Conservation (phyloP, 2,888 invertebrate species). For the Amphipyra berbera region DNA sequence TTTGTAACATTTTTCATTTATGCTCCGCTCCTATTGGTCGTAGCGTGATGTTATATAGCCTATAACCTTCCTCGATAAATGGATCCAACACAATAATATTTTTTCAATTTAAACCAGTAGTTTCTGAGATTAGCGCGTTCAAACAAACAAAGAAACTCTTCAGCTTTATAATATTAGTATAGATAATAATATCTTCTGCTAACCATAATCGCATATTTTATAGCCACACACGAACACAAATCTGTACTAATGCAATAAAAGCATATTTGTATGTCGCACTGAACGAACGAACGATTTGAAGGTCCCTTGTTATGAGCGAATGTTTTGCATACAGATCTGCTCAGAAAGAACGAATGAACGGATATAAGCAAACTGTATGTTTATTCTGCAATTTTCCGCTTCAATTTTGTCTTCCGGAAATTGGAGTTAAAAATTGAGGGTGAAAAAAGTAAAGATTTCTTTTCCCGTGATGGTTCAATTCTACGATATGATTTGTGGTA, state of each 20-base stretch:
- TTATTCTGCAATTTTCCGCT: conserved; percentile 36
- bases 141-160: too few relatives aligned
- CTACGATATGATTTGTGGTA: too few relatives aligned
- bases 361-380: conserved; percentile 34
- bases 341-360: conserved; percentile 36
- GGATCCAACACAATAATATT: too few relatives aligned
- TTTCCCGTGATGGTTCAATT: too few relatives aligned
- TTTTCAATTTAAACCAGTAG: too few relatives aligned
- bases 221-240: conserved; percentile 37
- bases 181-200: neutral
- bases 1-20: too few relatives aligned
- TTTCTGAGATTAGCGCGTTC: too few relatives aligned
- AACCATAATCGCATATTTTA: conserved; percentile 17
- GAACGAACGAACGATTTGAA: conserved; percentile 52
- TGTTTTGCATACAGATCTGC: conserved; percentile 56
- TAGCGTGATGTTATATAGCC: too few relatives aligned
- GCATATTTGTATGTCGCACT: conserved; percentile 48
- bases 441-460: too few relatives aligned
- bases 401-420: conserved; percentile 18
- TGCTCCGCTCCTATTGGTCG: too few relatives aligned
- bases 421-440: conserved; percentile 1
- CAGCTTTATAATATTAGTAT: too few relatives aligned
- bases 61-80: too few relatives aligned
- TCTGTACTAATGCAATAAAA: conserved; percentile 55
- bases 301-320: conserved; percentile 54